These are phyloP conservation scores for Drosophila gaucha DNA, from an alignment of 2,888 invertebrate genomes.

Conservation along the genomic window DNA sequence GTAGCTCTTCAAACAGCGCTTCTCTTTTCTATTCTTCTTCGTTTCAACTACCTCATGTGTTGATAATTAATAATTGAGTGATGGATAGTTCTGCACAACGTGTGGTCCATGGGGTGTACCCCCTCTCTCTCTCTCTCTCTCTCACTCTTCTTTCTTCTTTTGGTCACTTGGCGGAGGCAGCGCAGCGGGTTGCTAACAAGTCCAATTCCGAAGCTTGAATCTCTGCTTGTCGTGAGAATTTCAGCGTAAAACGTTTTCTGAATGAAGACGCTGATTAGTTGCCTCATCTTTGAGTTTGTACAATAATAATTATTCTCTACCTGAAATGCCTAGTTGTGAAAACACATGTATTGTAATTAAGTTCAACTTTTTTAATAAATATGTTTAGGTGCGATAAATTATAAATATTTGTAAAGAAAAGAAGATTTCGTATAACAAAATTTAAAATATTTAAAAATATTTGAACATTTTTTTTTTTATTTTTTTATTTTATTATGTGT, in stretches of 20 bases:
- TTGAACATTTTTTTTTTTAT: too few species aligned
- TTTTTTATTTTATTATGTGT: too few species aligned
- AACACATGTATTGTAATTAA: too few species aligned
- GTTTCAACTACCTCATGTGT: slow-evolving; percentile 15
- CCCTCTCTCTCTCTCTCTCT: not conserved
- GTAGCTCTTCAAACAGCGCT: slow-evolving; percentile 23
- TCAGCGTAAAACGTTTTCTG: slow-evolving; percentile 35
- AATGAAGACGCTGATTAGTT: slow-evolving; percentile 63
- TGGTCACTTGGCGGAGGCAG: slow-evolving; percentile 40
- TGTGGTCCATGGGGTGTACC: slow-evolving; percentile 36
- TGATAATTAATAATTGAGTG: slow-evolving; percentile 49
- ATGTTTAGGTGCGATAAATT: too few species aligned
- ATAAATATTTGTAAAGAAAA: too few species aligned
- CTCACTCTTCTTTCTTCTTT: not conserved
- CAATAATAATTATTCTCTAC: slow-evolving; percentile 7
- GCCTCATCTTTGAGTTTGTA: slow-evolving; percentile 25
- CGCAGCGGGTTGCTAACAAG: slow-evolving; percentile 48
- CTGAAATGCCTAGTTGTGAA: slow-evolving; percentile 5
- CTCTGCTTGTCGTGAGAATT: slow-evolving; percentile 42
- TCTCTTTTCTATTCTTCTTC: not conserved
- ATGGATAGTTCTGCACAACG: slow-evolving; percentile 51
- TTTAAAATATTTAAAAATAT: too few species aligned
- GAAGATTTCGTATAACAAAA: too few species aligned
- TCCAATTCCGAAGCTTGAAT: not conserved
- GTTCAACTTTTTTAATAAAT: too few species aligned